Evolutionary conservation across 2,113 vertebrate genomes (phyloP), one percentile per base, ranked within the genome.

Genomic region (Myiagra hebetior): DNA sequence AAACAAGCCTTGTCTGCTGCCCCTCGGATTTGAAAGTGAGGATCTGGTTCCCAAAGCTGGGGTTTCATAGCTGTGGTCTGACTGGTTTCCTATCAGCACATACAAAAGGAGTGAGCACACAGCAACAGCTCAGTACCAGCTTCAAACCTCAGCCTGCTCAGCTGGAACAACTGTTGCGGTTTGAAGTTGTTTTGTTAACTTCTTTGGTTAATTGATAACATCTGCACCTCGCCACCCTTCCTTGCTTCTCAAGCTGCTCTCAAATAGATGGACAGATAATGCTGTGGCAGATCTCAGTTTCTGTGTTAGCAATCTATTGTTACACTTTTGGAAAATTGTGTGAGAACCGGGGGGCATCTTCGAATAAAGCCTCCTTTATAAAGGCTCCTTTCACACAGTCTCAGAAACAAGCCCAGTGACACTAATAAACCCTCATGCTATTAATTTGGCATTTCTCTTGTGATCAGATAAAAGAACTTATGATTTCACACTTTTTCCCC

Each of bases 131-230:
- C 75, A 50, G 65, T 57, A 72, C 69, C 57, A 86, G 21, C 91
- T 84, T 72, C 75, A 13, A 31, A 31, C 81, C 83, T 74, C 91
- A 85, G 55, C 6, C 57, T 70, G 27, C 85, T 96, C 92, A 86
- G 73, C 92, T 91, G 91, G 79, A 96, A 89, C 93, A 96, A 94
- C 94, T 85, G 93, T 81, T 91, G 96, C 1, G 44, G 85, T 92
- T 85, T 70, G 90, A 78, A 92, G 91, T 33, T 94, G 92, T 95
- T 96, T 95, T 64, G 93, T 93, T 95, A 94, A 94, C 83, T 93
- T 76, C 78, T 96, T 27, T 53, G 77, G 86, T 83, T 96, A 96
- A 95, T 96, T 96, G 88, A 92, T 57, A 94, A 92, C 95, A 95
- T 89, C 95, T 97, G 96, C 88, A 92, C 46, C 88, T 81, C 83